phyloP scores from a whole-genome alignment of 1,140 invertebrate genomes.

The Heliothis subflexa region DNA sequence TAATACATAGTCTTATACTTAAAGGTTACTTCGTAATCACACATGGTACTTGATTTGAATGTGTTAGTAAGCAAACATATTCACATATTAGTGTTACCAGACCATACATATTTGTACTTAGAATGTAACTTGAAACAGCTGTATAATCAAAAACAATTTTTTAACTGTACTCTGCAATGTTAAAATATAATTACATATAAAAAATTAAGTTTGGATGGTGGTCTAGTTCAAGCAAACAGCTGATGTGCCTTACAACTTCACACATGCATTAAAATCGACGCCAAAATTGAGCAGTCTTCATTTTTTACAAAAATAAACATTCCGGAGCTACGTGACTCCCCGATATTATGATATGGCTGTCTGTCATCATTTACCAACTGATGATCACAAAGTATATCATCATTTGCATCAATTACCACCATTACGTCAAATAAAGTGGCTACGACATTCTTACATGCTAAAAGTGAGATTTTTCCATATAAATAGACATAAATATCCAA shows the following conservation, averaged over 20 bases:
- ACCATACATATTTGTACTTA: background rate
- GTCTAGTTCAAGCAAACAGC: conserved; percentile 30
- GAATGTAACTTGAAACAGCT: conserved; percentile 14
- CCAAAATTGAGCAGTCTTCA: background rate
- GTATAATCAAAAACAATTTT: background rate
- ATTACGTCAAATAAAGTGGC: background rate
- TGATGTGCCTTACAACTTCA: conserved; percentile 8
- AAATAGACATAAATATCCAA: conserved; percentile 8
- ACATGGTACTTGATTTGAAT: background rate
- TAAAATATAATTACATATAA: background rate
- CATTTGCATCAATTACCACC: background rate
- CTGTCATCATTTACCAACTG: conserved; percentile 35
- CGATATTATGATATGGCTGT: conserved; percentile 63
- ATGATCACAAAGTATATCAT: conserved; percentile 20
- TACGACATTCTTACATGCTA: background rate
- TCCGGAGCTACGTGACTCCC: conserved; percentile 59
- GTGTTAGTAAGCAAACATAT: background rate
- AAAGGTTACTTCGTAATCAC: too few species aligned
- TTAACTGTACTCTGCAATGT: background rate
- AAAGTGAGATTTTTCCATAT: background rate
- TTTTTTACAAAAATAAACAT: conserved; percentile 22
- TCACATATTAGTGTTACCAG: background rate
- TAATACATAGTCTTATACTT: too few species aligned
- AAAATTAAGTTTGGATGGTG: background rate
- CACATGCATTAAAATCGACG: background rate